These are phyloP conservation scores for Nesoenas mayeri DNA, from an alignment of 2,113 vertebrate genomes.

Conservation along the genomic window DNA sequence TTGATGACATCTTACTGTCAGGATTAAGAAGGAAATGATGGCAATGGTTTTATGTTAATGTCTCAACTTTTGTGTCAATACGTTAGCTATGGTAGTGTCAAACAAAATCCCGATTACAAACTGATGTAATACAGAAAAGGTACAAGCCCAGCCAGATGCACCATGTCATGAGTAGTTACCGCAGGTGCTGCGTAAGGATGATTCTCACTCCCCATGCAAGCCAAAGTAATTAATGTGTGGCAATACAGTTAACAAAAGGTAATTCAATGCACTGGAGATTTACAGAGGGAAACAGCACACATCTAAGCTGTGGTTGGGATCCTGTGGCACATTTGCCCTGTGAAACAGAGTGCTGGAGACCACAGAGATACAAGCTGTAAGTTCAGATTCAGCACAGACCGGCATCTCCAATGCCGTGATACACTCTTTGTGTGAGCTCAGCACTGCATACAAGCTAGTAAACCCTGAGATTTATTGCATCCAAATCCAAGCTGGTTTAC, in stretches of 20 bases:
- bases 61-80: not conserved
- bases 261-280: not conserved
- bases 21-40: not conserved
- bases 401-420: not conserved
- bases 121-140: not conserved
- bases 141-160: not conserved
- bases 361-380: not conserved
- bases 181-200: accelerated
- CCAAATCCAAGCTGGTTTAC: not conserved
- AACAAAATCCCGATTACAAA: not conserved
- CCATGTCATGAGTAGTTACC: accelerated
- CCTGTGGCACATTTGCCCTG: not conserved
- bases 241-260: not conserved
- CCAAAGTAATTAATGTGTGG: not conserved
- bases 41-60: slow-evolving; percentile 11
- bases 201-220: not conserved
- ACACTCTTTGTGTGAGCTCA: not conserved
- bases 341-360: not conserved
- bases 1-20: not conserved
- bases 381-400: not conserved
- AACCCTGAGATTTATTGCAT: not conserved
- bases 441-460: not conserved
- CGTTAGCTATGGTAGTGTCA: not conserved
- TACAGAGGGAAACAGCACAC: not conserved
- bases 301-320: not conserved